Evolutionary conservation across 1,140 invertebrate genomes (phyloP).

Genomic region (Cylas formicarius): DNA sequence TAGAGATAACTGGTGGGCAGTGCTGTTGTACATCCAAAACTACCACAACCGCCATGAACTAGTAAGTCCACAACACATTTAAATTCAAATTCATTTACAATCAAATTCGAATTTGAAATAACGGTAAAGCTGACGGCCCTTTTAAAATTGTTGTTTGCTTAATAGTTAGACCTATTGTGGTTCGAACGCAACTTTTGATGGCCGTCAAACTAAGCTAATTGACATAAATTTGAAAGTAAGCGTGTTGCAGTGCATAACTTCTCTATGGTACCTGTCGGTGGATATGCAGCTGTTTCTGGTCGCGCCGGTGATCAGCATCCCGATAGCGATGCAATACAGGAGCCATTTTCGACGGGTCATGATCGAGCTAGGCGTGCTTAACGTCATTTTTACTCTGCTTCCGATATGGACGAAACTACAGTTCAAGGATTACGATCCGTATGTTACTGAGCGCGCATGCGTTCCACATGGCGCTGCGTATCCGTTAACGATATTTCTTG

Average conservation of each 20-base stretch:
- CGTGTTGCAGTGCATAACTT: conserved; percentile 54
- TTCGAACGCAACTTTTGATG: too few relatives aligned
- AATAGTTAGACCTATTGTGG: too few relatives aligned
- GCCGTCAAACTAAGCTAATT: too few relatives aligned
- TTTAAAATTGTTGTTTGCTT: too few relatives aligned
- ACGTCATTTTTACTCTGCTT: conserved; percentile 21
- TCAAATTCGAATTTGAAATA: conserved; percentile 5
- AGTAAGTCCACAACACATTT: too few relatives aligned
- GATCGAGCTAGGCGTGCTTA: conserved; percentile 12
- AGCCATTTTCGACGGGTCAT: conserved; percentile 20
- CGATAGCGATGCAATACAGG: conserved; percentile 22
- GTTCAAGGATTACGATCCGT: conserved; percentile 14
- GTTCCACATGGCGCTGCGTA: too few relatives aligned
- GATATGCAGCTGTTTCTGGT: conserved; percentile 67
- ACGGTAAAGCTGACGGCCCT: background rate
- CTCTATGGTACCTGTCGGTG: conserved; percentile 54
- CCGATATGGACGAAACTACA: conserved; percentile 11
- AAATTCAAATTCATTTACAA: too few relatives aligned
- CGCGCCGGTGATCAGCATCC: conserved; percentile 47
- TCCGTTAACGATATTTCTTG: too few relatives aligned
- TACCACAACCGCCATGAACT: conserved; percentile 36
- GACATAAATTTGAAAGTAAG: too few relatives aligned
- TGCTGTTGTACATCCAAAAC: conserved; percentile 33
- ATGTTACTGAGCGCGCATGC: conserved; percentile 2
- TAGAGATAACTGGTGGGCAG: conserved; percentile 26